Percentiles rank a stretch among this genome's conserved stretches.
phyloP scores from a whole-genome alignment of 2,113 vertebrate genomes.

The Petrocephalus zakoni region DNA sequence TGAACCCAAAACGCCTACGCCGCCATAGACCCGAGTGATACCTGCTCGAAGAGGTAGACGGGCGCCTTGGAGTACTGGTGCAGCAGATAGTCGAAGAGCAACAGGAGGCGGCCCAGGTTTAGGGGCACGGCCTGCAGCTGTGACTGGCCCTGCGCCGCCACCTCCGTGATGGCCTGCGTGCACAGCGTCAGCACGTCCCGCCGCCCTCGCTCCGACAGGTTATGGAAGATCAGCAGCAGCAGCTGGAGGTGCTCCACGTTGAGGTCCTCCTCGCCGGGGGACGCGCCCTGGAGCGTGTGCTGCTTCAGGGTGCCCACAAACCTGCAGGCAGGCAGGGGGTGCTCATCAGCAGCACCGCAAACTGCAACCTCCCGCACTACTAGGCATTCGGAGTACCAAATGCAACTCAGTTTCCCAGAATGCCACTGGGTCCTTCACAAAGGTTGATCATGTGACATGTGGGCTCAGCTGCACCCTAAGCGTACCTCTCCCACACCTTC shows the following conservation, averaged over 20 bases:
- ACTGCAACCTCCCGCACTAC: not conserved
- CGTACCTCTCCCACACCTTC: slow-evolving; percentile 96
- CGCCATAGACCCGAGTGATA: slow-evolving; percentile 31
- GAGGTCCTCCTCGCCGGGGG: slow-evolving; percentile 83
- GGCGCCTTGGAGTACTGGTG: slow-evolving; percentile 90
- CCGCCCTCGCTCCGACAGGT: slow-evolving; percentile 81
- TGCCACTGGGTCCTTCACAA: not conserved
- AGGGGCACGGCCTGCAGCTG: slow-evolving; percentile 80
- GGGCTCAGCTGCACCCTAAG: not conserved
- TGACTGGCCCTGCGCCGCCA: slow-evolving; percentile 71
- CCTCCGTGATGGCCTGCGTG: slow-evolving; percentile 81
- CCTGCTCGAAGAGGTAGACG: slow-evolving; percentile 91
- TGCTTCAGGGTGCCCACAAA: slow-evolving; percentile 91
- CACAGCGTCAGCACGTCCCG: slow-evolving; percentile 70
- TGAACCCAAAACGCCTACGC: not conserved
- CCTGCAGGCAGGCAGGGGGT: slow-evolving; percentile 47
- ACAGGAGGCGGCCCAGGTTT: slow-evolving; percentile 75
- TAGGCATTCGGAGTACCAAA: not conserved
- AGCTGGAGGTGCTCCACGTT: slow-evolving; percentile 95
- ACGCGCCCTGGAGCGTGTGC: slow-evolving; percentile 74
- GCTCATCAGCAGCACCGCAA: not conserved
- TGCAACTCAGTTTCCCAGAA: not conserved
- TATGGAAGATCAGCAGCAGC: slow-evolving; percentile 94
- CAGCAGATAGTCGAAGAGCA: slow-evolving; percentile 90
- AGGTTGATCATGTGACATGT: not conserved